Evolutionary conservation across 2,797 vertebrate species (phyloP).

Genomic region (Peromyscus melanophrys): DNA sequence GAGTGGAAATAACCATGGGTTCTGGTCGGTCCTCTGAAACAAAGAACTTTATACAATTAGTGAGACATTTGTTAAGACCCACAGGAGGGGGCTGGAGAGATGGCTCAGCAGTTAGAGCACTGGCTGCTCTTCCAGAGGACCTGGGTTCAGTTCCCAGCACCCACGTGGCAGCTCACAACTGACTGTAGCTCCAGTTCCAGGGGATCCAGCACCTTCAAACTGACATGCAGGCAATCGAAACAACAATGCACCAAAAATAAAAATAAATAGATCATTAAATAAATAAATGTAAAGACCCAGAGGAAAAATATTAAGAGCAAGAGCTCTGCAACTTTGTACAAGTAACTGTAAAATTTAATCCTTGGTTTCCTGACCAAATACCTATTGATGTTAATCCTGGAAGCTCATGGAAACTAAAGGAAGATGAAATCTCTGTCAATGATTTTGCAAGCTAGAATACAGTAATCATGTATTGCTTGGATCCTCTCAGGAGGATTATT

Average conservation of each 20-base stretch:
- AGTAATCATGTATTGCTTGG: not conserved
- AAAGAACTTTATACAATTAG: not conserved
- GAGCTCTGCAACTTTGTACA: not conserved
- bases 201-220: not conserved
- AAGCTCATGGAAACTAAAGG: not conserved
- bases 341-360: not conserved
- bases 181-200: not conserved
- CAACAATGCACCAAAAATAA: not conserved
- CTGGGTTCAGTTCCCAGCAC: not conserved
- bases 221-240: not conserved
- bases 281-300: not conserved
- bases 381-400: not conserved
- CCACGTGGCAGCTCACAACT: not conserved
- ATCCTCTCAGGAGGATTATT: not conserved
- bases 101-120: not conserved
- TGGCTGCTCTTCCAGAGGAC: not conserved
- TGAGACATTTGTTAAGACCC: not conserved
- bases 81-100: not conserved
- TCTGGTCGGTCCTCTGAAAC: not conserved
- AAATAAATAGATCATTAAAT: not conserved
- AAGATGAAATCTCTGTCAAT: not conserved
- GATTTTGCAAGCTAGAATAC: not conserved
- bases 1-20: not conserved
- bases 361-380: not conserved
- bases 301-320: not conserved